Evolutionary conservation across 2,888 invertebrate species (phyloP), one percentile per base, ranked within the genome.

Genomic region (Cremastobaeus sp.): DNA sequence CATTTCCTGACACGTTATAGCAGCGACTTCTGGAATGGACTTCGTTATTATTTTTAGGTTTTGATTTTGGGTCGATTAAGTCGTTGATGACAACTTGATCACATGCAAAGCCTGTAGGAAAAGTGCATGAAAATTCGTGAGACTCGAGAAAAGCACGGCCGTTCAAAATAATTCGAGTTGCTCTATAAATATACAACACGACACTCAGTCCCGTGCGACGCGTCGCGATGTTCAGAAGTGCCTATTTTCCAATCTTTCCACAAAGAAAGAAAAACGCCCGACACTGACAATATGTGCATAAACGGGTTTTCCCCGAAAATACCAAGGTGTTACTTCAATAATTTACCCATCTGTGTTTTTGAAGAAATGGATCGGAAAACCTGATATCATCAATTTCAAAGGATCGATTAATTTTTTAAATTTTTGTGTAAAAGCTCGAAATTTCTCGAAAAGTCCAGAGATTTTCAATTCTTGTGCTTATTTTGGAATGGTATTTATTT

Each of bases 141-240:
- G 28, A 37, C 57, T 30, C 66, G 60, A 73, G 74, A 77, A 77
- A 77, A 77, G 72, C 73, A 70, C 70, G 73, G 48, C 59, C 62
- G 74, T 77, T 75, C 54, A 60, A 77, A 77, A 77, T 77, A 77
- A 77, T 77, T 60, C 74, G 60, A 77, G 74, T 84, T 76, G 81
- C 83, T 86, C 87, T 88, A 88, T 86, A 87, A 88, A 88, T 88
- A 88, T 88, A 88, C 86, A 86, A 87, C 85, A 82, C 84, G 84
- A 83, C 84, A 86, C 82, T 87, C 86, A 87, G 87, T 88, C 78
- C 81, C 81, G 79, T 81, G 82, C 83, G 81, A 82, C 78, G 76
- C 86, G 84, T 84, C 85, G 85, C 80, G 84, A 86, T 83, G 86
- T 78, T 84, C 83, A 79, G 84, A 83, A 82, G 83, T 81, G 82